Evolutionary conservation across 2,888 invertebrate genomes (phyloP).

Genomic region (Catotricha subobsoleta): DNA sequence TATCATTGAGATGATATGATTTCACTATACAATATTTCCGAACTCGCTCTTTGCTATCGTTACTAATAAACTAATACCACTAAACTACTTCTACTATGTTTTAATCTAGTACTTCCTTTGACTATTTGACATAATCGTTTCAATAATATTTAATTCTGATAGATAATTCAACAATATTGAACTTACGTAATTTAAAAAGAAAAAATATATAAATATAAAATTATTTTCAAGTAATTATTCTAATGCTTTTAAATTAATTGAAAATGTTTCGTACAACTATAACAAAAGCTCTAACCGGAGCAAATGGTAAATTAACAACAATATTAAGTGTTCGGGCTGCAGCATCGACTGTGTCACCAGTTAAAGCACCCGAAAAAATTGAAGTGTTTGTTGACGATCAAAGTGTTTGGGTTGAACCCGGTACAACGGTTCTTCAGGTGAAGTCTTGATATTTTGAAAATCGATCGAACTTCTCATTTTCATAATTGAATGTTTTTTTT

Average conservation of each 20-base stretch:
- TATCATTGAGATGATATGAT: too few species aligned
- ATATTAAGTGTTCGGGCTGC: constrained; percentile 33
- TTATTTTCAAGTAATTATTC: too few species aligned
- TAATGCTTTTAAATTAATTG: not conserved
- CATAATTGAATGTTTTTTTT: not conserved
- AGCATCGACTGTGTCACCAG: constrained; percentile 32
- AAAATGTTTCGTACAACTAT: constrained; percentile 4
- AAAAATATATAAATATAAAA: too few species aligned
- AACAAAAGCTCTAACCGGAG: constrained; percentile 2
- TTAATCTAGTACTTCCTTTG: too few species aligned
- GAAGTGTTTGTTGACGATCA: constrained; percentile 97
- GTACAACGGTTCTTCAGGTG: constrained; percentile 92
- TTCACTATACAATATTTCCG: too few species aligned
- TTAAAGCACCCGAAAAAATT: constrained; percentile 51
- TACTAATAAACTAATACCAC: too few species aligned
- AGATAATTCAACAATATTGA: too few species aligned
- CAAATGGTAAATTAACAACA: not conserved
- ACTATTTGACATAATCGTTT: too few species aligned
- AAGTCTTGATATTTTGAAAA: constrained; percentile 6
- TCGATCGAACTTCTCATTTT: not conserved
- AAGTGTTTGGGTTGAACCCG: constrained; percentile 82
- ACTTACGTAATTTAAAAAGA: too few species aligned
- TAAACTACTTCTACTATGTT: too few species aligned
- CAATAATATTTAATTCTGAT: too few species aligned
- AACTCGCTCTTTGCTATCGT: too few species aligned